Evolutionary conservation across 2,797 vertebrate species (phyloP).

Genomic region (Platyrinchus mystaceus): DNA sequence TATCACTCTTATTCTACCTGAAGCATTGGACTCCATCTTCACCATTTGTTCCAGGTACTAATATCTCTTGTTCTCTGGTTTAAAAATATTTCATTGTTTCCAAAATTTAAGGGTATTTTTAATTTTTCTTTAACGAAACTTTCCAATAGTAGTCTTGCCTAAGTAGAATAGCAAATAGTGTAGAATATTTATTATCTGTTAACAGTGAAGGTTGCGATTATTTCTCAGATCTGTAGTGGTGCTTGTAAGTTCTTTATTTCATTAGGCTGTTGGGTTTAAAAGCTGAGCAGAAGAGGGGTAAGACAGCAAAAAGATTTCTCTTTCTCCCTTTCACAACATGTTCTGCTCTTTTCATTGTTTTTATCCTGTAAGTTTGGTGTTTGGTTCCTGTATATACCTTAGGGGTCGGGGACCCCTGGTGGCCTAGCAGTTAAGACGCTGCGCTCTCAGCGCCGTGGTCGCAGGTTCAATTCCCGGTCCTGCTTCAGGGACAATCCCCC

Average conservation of each 20-base stretch:
- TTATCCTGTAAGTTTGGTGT: background rate
- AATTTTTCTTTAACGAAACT: background rate
- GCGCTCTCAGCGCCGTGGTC: too few species aligned
- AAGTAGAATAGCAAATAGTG: background rate
- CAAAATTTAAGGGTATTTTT: background rate
- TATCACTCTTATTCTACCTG: background rate
- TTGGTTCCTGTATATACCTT: background rate
- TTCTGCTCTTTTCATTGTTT: background rate
- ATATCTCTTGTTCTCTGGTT: background rate
- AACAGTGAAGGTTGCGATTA: background rate
- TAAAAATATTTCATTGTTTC: background rate
- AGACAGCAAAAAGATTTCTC: background rate
- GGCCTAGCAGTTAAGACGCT: too few species aligned
- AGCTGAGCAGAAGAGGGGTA: background rate
- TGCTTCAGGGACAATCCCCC: too few species aligned
- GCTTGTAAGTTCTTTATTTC: background rate
- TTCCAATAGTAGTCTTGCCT: background rate
- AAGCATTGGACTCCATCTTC: background rate
- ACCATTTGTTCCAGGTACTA: background rate
- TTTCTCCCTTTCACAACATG: background rate
- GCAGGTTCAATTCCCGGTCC: too few species aligned
- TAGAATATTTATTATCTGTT: background rate
- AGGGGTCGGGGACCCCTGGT: too few species aligned
- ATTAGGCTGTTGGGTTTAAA: background rate
- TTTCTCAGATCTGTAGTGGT: background rate